Evolutionary conservation across 2,888 invertebrate genomes (phyloP).

Genomic region (Omphaloscelis lunosa): DNA sequence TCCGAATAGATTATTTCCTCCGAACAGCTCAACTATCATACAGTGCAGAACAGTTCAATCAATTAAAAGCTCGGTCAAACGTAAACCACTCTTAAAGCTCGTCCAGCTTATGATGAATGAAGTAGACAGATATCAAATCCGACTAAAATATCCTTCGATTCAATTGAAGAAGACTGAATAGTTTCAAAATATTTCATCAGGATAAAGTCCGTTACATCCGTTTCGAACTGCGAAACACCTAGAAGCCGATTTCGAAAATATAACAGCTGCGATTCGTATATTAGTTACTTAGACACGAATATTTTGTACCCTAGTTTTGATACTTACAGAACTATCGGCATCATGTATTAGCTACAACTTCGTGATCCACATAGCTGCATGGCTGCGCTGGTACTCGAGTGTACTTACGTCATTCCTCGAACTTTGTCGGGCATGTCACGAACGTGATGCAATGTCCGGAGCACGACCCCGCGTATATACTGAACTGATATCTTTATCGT

Average conservation of each 20-base stretch:
- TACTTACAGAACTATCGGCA: not conserved
- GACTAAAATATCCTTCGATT: not conserved
- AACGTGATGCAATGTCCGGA: slow-evolving; percentile 59
- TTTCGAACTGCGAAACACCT: not conserved
- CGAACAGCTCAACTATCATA: not conserved
- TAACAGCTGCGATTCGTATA: not conserved
- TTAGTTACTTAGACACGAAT: not conserved
- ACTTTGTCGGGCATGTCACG: slow-evolving; percentile 61
- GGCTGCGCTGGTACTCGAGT: slow-evolving; percentile 40
- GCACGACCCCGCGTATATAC: slow-evolving; percentile 42
- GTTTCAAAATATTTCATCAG: not conserved
- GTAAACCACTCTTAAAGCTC: not conserved
- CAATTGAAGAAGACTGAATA: not conserved
- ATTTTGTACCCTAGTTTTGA: slow-evolving; percentile 10
- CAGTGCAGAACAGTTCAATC: not conserved
- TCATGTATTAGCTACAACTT: slow-evolving; percentile 34
- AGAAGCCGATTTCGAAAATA: not conserved
- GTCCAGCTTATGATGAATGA: not conserved
- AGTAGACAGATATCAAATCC: no score
- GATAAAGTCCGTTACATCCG: not conserved
- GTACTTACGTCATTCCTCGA: slow-evolving; percentile 55
- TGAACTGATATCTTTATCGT: slow-evolving; percentile 28
- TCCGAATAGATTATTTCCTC: not conserved
- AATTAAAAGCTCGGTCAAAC: not conserved
- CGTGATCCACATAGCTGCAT: slow-evolving; percentile 59